phyloP scores from a whole-genome alignment of 1,140 invertebrate genomes.

The Catajapyx aquilonaris region DNA sequence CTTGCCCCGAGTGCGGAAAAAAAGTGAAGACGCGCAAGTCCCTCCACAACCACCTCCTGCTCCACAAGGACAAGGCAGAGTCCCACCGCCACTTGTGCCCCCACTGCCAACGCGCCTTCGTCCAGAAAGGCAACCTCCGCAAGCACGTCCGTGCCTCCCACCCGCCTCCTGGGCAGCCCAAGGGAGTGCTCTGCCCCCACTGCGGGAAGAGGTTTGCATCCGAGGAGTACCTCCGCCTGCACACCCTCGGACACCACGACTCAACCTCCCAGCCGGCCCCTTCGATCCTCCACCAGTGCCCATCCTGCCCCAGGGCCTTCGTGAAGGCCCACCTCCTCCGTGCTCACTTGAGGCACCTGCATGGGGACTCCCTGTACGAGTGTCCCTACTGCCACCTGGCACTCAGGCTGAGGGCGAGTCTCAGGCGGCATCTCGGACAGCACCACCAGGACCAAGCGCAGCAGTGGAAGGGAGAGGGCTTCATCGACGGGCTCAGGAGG shows the following conservation, averaged over 20 bases:
- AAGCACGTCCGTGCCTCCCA: constrained; percentile 21
- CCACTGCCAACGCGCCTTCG: constrained; percentile 15
- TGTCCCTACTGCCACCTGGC: constrained; percentile 22
- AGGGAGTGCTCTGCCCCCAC: constrained; percentile 14
- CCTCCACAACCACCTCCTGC: constrained; percentile 22
- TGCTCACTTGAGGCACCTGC: constrained; percentile 20
- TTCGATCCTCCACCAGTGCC: constrained; percentile 12
- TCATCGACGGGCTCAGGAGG: constrained; percentile 7
- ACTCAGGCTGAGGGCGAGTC: constrained; percentile 19
- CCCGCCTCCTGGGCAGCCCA: constrained; percentile 15
- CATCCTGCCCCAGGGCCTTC: constrained; percentile 23
- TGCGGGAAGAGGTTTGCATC: constrained; percentile 21
- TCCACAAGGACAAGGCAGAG: constrained; percentile 16
- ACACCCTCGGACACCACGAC: constrained; percentile 20
- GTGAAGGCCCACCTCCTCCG: constrained; percentile 22
- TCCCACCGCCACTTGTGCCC: constrained; percentile 24
- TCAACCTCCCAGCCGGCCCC: no score
- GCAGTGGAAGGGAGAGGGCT: constrained; percentile 13
- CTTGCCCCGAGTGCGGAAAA: constrained; percentile 24
- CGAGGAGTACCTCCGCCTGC: constrained; percentile 22
- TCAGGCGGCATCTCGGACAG: constrained; percentile 23
- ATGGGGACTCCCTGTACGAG: constrained; percentile 23
- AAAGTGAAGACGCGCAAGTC: constrained; percentile 26
- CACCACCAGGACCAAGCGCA: constrained; percentile 17
- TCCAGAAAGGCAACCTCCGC: constrained; percentile 24